These are phyloP conservation scores for Celastrina argiolus DNA, from an alignment of 2,888 invertebrate genomes.

Conservation along the genomic window DNA sequence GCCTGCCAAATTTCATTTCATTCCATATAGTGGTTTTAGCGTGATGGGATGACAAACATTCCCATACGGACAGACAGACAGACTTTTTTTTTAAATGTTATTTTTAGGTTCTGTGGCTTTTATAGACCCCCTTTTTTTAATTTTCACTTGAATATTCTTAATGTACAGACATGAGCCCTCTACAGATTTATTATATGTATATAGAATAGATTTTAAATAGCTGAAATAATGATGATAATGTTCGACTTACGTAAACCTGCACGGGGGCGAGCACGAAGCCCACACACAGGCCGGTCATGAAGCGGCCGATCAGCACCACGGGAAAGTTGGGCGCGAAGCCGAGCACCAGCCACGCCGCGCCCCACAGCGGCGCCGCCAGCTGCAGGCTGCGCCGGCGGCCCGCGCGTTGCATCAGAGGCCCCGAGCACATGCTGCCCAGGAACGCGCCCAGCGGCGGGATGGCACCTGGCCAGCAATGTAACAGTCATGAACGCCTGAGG, in stretches of 20 bases:
- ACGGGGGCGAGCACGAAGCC: slow-evolving; percentile 79
- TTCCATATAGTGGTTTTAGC: too few species aligned
- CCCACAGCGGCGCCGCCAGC: slow-evolving; percentile 70
- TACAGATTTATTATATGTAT: too few species aligned
- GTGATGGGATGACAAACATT: too few species aligned
- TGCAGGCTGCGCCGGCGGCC: slow-evolving; percentile 75
- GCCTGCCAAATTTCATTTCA: too few species aligned
- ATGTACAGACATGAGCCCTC: too few species aligned
- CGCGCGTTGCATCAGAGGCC: slow-evolving; percentile 70
- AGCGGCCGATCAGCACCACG: slow-evolving; percentile 72
- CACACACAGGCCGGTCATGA: slow-evolving; percentile 78
- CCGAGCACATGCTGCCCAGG: slow-evolving; percentile 73
- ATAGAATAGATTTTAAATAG: too few species aligned
- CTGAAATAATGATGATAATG: too few species aligned
- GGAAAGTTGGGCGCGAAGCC: slow-evolving; percentile 65
- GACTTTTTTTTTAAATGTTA: too few species aligned
- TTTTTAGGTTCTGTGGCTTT: too few species aligned
- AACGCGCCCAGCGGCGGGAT: slow-evolving; percentile 78
- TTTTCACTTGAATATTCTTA: too few species aligned
- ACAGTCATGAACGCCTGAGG: not conserved
- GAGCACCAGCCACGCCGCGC: slow-evolving; percentile 75
- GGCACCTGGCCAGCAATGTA: slow-evolving; percentile 55
- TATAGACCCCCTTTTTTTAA: too few species aligned
- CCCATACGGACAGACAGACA: too few species aligned
- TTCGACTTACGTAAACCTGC: slow-evolving; percentile 79